Conservation (phyloP, 2,888 invertebrate genomes). For the Andrena marginata region DNA sequence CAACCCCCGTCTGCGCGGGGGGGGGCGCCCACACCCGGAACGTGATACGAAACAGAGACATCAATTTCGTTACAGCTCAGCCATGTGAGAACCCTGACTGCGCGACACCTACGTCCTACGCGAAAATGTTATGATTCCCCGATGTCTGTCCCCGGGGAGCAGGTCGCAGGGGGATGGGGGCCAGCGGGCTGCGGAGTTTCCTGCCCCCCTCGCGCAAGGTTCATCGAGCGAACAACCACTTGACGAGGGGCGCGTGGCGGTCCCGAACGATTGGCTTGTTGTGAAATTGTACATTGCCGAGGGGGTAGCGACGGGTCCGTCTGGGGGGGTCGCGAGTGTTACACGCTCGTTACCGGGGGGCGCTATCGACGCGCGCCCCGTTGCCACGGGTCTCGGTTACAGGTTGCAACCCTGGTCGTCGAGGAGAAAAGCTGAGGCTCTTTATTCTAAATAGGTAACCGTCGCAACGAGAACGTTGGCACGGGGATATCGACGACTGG, state of each 20-base stretch:
- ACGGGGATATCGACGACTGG: constrained; percentile 17
- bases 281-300: constrained; percentile 76
- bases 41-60: constrained; percentile 78
- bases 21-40: constrained; percentile 57
- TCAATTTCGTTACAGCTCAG: constrained; percentile 76
- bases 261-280: constrained; percentile 78
- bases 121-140: constrained; percentile 72
- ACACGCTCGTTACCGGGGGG: constrained; percentile 52
- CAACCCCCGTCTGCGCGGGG: constrained; percentile 36
- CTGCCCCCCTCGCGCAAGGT: constrained; percentile 33
- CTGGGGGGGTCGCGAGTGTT: constrained; percentile 50
- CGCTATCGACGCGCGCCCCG: constrained; percentile 51
- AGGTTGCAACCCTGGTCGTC: constrained; percentile 57
- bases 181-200: constrained; percentile 2
- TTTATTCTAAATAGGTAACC: constrained; percentile 3
- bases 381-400: constrained; percentile 80
- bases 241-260: constrained; percentile 57
- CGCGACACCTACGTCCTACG: constrained; percentile 75
- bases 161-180: constrained; percentile 39
- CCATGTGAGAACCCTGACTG: constrained; percentile 75
- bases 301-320: constrained; percentile 37
- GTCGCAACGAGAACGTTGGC: constrained; percentile 1
- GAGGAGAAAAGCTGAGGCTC: neutral
- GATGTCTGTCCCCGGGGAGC: constrained; percentile 58
- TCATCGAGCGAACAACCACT: constrained; percentile 60